Evolutionary conservation across 2,888 invertebrate species (phyloP).

Genomic region (Prenolepis imparis): DNA sequence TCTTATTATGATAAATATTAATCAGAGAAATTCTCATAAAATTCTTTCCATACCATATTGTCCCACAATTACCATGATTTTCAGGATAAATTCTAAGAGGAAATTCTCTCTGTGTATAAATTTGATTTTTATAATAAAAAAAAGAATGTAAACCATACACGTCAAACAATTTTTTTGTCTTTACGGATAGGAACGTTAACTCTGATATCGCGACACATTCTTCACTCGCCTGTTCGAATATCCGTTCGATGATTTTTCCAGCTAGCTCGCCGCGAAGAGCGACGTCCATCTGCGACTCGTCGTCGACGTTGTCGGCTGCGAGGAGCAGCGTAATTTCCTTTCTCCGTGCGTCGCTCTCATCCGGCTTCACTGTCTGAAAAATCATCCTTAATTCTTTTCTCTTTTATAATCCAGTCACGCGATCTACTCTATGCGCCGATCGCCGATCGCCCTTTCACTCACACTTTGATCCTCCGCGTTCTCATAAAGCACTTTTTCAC

Average conservation of each 20-base stretch:
- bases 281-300: constrained; percentile 78
- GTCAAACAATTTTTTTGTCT: constrained; percentile 5
- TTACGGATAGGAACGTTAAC: neutral
- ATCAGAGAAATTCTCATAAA: too few species aligned
- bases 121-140: neutral
- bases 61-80: too few species aligned
- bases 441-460: constrained; percentile 44
- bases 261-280: constrained; percentile 80
- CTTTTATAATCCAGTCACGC: constrained; percentile 49
- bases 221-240: constrained; percentile 77
- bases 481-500: constrained; percentile 10
- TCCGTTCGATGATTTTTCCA: constrained; percentile 79
- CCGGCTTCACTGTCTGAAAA: constrained; percentile 59
- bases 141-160: neutral
- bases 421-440: constrained; percentile 20
- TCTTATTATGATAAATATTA: too few species aligned
- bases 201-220: constrained; percentile 10
- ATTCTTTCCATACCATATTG: too few species aligned
- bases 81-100: too few species aligned
- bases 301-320: constrained; percentile 72
- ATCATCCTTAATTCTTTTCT: constrained; percentile 52
- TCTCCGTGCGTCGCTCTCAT: constrained; percentile 54
- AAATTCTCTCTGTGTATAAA: too few species aligned
- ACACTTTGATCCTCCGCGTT: constrained; percentile 50
- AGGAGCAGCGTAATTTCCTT: constrained; percentile 66